A percentile compares a stretch with the other conserved stretches of the same genome.
Conservation (phyloP, 64 coral and sea anemone genomes). For the Pachyseris speciosa region DNA sequence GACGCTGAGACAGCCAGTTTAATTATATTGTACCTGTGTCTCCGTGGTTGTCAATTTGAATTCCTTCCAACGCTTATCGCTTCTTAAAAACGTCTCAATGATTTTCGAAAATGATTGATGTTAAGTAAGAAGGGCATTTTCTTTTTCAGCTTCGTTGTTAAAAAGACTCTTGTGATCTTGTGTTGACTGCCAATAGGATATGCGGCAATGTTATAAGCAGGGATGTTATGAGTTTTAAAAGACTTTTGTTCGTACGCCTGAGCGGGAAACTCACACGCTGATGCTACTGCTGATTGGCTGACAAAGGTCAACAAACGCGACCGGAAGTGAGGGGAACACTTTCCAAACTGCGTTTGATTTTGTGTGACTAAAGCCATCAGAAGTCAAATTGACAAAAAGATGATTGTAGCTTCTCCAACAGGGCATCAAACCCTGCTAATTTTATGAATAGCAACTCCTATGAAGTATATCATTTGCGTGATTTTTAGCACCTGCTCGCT, state of each 20-base stretch:
- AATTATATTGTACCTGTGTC: constrained; percentile 36
- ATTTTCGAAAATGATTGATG: neutral
- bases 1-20: neutral
- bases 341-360: neutral
- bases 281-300: neutral
- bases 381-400: neutral
- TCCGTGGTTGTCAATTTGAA: neutral
- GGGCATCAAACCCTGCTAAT: neutral
- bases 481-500: neutral
- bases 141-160: neutral
- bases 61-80: neutral
- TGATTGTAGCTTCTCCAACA: neutral
- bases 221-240: neutral
- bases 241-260: neutral
- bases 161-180: neutral
- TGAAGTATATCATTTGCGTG: neutral
- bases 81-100: neutral
- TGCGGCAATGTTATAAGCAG: neutral
- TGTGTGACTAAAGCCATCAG: neutral
- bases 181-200: neutral
- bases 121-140: neutral
- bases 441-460: neutral
- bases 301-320: neutral
- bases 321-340: constrained; percentile 4
- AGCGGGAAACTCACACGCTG: constrained; percentile 1